Conservation (phyloP, 2,797 vertebrate genomes). For the Hirundo rustica region DNA sequence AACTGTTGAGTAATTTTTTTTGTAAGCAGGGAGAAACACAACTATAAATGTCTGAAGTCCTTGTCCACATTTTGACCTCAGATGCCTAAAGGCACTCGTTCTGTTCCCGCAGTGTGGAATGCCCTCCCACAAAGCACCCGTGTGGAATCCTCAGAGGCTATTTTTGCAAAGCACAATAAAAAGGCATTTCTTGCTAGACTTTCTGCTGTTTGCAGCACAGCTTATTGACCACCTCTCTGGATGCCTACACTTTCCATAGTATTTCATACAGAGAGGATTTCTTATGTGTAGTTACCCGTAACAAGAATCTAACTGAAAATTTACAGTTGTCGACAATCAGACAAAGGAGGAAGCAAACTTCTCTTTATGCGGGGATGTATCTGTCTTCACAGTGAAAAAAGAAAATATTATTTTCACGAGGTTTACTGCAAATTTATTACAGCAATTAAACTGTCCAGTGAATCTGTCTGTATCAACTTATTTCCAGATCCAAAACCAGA, state of each 20-base stretch:
- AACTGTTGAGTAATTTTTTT: slow-evolving; percentile 7
- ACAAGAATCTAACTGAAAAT: slow-evolving; percentile 38
- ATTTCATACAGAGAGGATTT: background rate
- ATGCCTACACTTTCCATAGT: background rate
- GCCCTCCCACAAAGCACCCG: slow-evolving; percentile 37
- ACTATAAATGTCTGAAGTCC: slow-evolving; percentile 28
- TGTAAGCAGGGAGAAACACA: slow-evolving; percentile 42
- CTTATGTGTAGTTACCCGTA: background rate
- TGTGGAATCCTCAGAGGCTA: background rate
- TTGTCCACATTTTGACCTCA: slow-evolving; percentile 42
- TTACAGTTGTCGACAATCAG: background rate
- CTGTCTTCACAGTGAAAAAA: slow-evolving; percentile 7
- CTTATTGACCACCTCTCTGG: background rate
- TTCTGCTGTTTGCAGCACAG: slow-evolving; percentile 19
- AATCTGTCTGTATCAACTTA: slow-evolving; percentile 47
- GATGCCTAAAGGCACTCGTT: slow-evolving; percentile 31
- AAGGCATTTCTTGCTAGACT: slow-evolving; percentile 25
- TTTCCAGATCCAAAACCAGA: slow-evolving; percentile 59
- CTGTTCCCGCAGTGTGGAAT: slow-evolving; percentile 32
- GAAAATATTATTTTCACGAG: slow-evolving; percentile 16
- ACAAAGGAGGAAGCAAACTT: slow-evolving; percentile 23
- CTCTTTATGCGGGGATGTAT: slow-evolving; percentile 16
- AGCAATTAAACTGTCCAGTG: slow-evolving; percentile 55
- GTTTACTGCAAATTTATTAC: slow-evolving; percentile 58
- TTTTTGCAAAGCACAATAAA: slow-evolving; percentile 38